Base-by-base conservation (phyloP, 2,113 vertebrate species). In the Neogobius melanostomus region DNA sequence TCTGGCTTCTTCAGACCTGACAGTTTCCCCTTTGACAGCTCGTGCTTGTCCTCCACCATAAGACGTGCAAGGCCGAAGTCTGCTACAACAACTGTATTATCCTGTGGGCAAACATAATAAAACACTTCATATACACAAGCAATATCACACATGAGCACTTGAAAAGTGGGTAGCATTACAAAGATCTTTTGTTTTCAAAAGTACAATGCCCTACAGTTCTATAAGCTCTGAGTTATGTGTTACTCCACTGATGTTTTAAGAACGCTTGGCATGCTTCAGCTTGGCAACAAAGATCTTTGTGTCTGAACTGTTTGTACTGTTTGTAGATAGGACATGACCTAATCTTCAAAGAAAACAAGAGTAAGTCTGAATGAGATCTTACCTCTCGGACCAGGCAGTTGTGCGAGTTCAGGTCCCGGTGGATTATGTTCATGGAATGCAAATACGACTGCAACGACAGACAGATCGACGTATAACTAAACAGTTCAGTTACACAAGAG, bases 341-440 rank as follows among this genome's bases (percentile, higher is more conserved):
- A 80, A 86, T 68, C 65, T 69, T 59, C 43, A 76, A 72, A 81
- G 49, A 72, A 76, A 87, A 71, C 80, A 83, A 42, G 8, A n/a
- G 59, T 10, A 45, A 28, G 42, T 53, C 8, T 48, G 46, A 42
- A 59, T 43, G 45, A 64, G 63, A 8, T 71, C 93, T 93, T 81
- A 95, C 95, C 94, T 98, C 97, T 44, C 95, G 93, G 66, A 99
- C 97, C 0, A 99, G 94, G 89, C 98, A 99, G 92, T 99, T 99
- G 93, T 98, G 93, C 6, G 97, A 98, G 89, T 99, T 99, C 86
- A 99, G 95, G 85, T 99, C 97, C 0, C 98, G 93, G 84, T 99
- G 97, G 90, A 99, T 99, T 84, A 99, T 96, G 89, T 97, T 98
- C 98, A 98, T 98, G 82, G 97, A 97, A 86, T 99, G 98, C 83